A percentile compares a stretch with the other conserved stretches of the same genome.
Evolutionary conservation across 2,888 invertebrate species (phyloP).

Genomic region (Conops quadrifasciatus): DNA sequence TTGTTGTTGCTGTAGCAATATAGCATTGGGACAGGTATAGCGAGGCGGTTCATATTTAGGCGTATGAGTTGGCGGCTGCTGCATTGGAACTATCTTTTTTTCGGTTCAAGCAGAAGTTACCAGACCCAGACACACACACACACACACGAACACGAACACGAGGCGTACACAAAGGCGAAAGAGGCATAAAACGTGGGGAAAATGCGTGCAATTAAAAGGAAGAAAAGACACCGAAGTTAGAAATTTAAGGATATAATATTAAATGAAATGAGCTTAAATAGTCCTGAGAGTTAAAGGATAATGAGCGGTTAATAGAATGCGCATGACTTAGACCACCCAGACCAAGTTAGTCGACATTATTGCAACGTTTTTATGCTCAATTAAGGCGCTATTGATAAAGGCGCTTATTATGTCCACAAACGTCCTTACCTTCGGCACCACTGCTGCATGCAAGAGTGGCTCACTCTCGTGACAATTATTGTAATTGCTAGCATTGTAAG

Average conservation of each 20-base stretch:
- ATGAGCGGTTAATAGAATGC: too few relatives aligned
- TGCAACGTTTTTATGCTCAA: too few relatives aligned
- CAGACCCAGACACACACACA: background rate
- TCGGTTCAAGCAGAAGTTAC: slow-evolving; percentile 16
- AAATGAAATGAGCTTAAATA: too few relatives aligned
- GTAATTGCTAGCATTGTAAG: slow-evolving; percentile 54
- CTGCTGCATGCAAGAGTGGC: slow-evolving; percentile 64
- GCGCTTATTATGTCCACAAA: slow-evolving; percentile 35
- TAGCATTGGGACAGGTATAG: slow-evolving; percentile 62
- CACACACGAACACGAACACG: background rate
- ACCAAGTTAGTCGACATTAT: too few relatives aligned
- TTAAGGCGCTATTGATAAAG: too few relatives aligned
- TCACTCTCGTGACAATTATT: slow-evolving; percentile 64
- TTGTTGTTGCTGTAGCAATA: slow-evolving; percentile 59
- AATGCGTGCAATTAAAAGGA: slow-evolving; percentile 11
- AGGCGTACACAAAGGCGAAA: background rate
- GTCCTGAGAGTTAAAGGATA: too few relatives aligned
- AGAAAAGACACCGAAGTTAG: background rate
- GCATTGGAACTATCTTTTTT: slow-evolving; percentile 60
- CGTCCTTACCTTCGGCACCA: slow-evolving; percentile 64
- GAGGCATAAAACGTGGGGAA: slow-evolving; percentile 19
- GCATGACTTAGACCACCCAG: too few relatives aligned
- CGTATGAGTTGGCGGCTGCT: slow-evolving; percentile 55
- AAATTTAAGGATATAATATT: too few relatives aligned
- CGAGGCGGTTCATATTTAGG: slow-evolving; percentile 65